Evolutionary conservation across 2,113 vertebrate genomes (phyloP).

Genomic region (Nanorana parkeri): DNA sequence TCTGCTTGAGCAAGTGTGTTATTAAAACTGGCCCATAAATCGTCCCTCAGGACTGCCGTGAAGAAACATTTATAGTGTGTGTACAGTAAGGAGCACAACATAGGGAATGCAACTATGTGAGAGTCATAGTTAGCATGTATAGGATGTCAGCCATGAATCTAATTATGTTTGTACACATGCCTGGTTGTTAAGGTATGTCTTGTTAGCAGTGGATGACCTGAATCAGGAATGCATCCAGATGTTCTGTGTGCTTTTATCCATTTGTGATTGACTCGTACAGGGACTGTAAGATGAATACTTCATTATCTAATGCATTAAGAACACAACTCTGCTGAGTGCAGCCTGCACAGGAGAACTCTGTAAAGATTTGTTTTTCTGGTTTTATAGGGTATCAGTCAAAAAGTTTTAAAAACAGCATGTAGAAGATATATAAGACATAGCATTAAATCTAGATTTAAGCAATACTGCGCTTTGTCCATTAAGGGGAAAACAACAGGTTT

Average conservation of each 20-base stretch:
- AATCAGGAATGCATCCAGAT: constrained; percentile 13
- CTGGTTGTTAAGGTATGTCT: constrained; percentile 21
- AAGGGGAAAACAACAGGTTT: no score
- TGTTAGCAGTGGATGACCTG: constrained; percentile 34
- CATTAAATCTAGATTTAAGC: no score
- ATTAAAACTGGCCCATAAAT: not conserved
- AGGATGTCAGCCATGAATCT: constrained; percentile 20
- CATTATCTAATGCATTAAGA: not conserved
- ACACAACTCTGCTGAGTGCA: not conserved
- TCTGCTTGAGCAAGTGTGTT: not conserved
- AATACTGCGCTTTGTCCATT: no score
- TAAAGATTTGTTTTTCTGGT: no score
- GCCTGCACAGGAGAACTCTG: not conserved
- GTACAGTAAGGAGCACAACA: not conserved
- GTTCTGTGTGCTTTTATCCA: not conserved
- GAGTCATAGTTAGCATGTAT: constrained; percentile 26
- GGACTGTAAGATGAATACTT: constrained; percentile 2
- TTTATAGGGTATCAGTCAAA: no score
- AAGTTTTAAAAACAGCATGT: no score
- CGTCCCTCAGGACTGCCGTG: not conserved
- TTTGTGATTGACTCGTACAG: not conserved
- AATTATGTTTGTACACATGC: constrained; percentile 17
- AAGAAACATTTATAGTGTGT: not conserved
- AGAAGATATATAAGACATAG: no score
- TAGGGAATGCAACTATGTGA: not conserved